A percentile compares a stretch with the other conserved stretches of the same genome.
These are phyloP conservation scores for Drosophila prolongata DNA, from an alignment of 2,888 invertebrate genomes.

Conservation along the genomic window DNA sequence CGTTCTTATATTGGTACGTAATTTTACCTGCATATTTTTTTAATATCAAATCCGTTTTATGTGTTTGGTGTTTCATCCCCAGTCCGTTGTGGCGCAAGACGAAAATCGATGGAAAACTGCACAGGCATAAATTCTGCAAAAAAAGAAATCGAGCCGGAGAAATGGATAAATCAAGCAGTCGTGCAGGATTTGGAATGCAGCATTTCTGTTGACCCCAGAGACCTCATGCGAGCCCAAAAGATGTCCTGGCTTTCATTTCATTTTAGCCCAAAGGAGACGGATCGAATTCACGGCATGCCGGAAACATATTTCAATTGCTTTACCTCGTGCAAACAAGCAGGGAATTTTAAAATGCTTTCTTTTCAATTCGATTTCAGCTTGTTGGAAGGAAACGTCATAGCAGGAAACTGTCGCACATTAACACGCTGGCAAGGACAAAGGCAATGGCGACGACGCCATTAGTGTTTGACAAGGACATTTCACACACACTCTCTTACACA, in stretches of 20 bases:
- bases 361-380: slow-evolving; percentile 57
- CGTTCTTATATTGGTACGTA: slow-evolving; percentile 1
- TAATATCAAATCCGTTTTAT: slow-evolving; percentile 82
- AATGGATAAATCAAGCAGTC: slow-evolving; percentile 40
- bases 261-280: slow-evolving; percentile 9
- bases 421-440: slow-evolving; percentile 68
- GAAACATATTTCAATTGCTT: slow-evolving; percentile 63
- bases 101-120: slow-evolving; percentile 79
- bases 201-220: slow-evolving; percentile 13
- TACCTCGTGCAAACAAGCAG: slow-evolving; percentile 32
- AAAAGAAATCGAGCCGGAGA: slow-evolving; percentile 34
- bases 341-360: slow-evolving; percentile 32
- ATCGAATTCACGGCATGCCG: slow-evolving; percentile 14
- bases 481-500: slow-evolving; percentile 48
- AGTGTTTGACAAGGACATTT: slow-evolving; percentile 73
- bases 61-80: slow-evolving; percentile 83
- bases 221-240: slow-evolving; percentile 10
- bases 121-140: slow-evolving; percentile 75
- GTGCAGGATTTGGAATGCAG: slow-evolving; percentile 17
- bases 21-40: slow-evolving; percentile 83
- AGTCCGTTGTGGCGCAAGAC: slow-evolving; percentile 79
- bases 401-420: slow-evolving; percentile 66
- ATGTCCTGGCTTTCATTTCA: slow-evolving; percentile 24
- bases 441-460: slow-evolving; percentile 67
- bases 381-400: slow-evolving; percentile 32